These are phyloP conservation scores for Epinotia nisella DNA, from an alignment of 2,888 invertebrate genomes.

Conservation along the genomic window DNA sequence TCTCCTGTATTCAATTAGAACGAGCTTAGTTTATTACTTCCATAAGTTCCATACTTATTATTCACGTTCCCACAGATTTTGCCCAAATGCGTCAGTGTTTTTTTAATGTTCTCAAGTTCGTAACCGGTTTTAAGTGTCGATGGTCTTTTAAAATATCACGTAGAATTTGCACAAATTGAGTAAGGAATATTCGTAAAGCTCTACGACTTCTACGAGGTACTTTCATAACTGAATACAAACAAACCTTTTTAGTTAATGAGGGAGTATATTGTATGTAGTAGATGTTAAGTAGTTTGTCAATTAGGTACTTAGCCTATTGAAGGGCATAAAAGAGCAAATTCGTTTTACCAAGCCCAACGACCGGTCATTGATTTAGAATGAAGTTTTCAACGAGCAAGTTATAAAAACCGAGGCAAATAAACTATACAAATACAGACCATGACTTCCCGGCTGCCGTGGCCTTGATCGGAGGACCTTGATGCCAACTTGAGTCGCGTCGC, in stretches of 20 bases:
- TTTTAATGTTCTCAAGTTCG: not conserved
- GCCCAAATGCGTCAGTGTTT: conserved; percentile 21
- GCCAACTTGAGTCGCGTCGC: conserved; percentile 47
- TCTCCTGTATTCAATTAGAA: not conserved
- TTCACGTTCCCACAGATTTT: conserved; percentile 20
- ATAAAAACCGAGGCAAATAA: conserved; percentile 47
- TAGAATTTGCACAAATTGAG: not conserved
- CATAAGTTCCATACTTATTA: not conserved
- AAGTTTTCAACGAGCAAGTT: conserved; percentile 27
- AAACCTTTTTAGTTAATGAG: no score
- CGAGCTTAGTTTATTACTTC: not conserved
- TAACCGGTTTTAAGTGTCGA: conserved; percentile 35
- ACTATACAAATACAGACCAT: conserved; percentile 51
- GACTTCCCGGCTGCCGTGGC: conserved; percentile 67
- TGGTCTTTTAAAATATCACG: conserved; percentile 30
- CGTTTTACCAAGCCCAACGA: conserved; percentile 2
- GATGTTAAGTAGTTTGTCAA: no score
- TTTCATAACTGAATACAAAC: not conserved
- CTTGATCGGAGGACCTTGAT: conserved; percentile 78
- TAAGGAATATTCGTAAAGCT: not conserved
- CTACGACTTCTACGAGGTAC: not conserved
- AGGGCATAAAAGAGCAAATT: not conserved
- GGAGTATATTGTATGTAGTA: no score
- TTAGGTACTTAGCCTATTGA: not conserved
- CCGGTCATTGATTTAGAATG: conserved; percentile 37